Base-by-base conservation (phyloP, 2,888 invertebrate species). In the Furcula furcula region DNA sequence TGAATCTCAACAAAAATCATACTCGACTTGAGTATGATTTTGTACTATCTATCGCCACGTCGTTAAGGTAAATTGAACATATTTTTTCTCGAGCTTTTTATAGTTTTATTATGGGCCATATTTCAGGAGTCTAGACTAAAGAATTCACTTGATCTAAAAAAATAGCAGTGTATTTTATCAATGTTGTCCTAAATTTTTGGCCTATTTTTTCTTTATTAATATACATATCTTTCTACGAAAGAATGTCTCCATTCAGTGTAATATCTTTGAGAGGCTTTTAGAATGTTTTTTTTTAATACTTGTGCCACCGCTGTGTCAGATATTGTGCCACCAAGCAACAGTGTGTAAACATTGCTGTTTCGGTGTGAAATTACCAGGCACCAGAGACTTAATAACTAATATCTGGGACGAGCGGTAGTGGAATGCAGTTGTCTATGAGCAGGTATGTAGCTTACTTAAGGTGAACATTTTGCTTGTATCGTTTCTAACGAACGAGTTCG, bases 31-130 rank as follows among this genome's bases (percentile, higher is more conserved):
- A 16, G 4, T 16, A 3, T 3, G 3, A 16, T 16, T 4, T 16
- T 16, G 3, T 16, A 16, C 16, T 16, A 16, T 3, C 16, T 4
- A 16, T n/a, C n/a, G 39, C 31, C 36, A 14, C 22, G 27, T 22
- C 36, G 29, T 36, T 38, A 48, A 38, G 29, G 27, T 33, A 20
- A 28, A 28, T 31, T 32, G 28, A 9, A n/a, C 14, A 40, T 40
- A 32, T 42, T 47, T 33, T 42, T 10, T 36, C 34, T 45, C 12
- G 9, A 15, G 15, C 2, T 43, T 36, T 26, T 40, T 41, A 49
- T 31, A 7, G 16, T 18, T 39, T 46, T 41, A 46, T 43, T 42
- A 30, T 28, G 12, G 27, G 10, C 49, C 38, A 35, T 46, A 41
- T 46, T 34, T 34, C 26, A 7, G 27, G 12, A 30, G 28, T 40